Evolutionary conservation across 2,797 vertebrate genomes (phyloP), one percentile per base, ranked within the genome.

Genomic region (Sarcoramphus papa): DNA sequence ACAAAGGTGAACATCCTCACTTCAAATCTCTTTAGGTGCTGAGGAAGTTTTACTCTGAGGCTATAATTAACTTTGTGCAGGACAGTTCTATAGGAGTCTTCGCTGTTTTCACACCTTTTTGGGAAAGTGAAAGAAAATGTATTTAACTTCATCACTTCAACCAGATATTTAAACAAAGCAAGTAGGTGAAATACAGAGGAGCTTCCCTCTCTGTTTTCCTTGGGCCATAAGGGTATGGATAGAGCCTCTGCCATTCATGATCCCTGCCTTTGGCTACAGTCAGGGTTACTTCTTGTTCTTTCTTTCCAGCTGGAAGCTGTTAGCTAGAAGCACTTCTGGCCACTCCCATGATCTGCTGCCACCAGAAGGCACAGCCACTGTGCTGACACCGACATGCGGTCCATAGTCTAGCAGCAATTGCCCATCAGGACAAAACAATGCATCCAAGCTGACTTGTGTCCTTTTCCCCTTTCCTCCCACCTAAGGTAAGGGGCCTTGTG

Each of bases 21-120:
- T 97, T 98, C 98, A 96, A 99, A 99, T 77, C 98, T 98, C 88
- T 99, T 99, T 18, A 98, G 40, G 48, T 98, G 98, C 70, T 97
- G 97, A 23, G 98, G 98, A 92, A 97, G 88, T 37, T 80, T 95
- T 67, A 98, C 98, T 96, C 98, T 97, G 50, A 47, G 60, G 37
- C 74, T 91, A 31, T 76, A n/a, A 28, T 57, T 54, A 56, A 97
- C 96, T 24, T 81, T 6, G 2, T 97, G 93, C 45, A 98, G 96
- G 30, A 92, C 51, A 24, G 96, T 97, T 90, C 63, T 93, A 25
- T 97, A 92, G 27, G 89, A 94, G 20, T 96, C 95, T 57, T 95
- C 13, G 1, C 30, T 78, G 53, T 95, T 97, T 91, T 91, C 92
- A 88, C 95, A 98, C 21, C 97, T 98, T 88, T 62, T 62, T 3